Conservation (phyloP, 2,888 invertebrate genomes). For the Steinernema hermaphroditum region DNA sequence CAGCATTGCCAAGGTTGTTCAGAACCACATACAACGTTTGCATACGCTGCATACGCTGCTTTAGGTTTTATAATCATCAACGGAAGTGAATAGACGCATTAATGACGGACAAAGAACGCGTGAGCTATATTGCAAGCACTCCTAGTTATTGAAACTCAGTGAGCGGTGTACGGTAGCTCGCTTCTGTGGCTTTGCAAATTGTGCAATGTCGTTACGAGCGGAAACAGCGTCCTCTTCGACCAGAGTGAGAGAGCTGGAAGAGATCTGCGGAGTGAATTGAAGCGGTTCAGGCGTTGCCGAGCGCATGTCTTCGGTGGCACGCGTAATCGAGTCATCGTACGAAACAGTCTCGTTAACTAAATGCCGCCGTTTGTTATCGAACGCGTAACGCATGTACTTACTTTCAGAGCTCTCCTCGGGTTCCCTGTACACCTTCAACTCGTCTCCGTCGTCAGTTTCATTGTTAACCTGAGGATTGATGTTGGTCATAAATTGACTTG, state of each 20-base stretch:
- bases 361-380: too few species aligned
- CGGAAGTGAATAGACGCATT: too few species aligned
- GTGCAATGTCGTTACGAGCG: too few species aligned
- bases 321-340: neutral
- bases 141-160: neutral
- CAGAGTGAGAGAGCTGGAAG: neutral
- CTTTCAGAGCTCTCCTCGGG: neutral
- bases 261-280: neutral
- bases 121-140: too few species aligned
- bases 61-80: too few species aligned
- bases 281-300: neutral
- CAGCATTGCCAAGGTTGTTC: too few species aligned
- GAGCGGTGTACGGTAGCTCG: neutral
- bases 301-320: neutral
- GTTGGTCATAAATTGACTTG: neutral
- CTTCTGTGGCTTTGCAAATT: neutral
- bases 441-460: neutral
- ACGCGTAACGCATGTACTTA: too few species aligned
- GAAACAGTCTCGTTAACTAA: neutral
- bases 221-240: neutral
- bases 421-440: constrained; percentile 1
- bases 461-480: neutral
- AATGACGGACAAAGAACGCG: too few species aligned
- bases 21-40: too few species aligned
- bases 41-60: too few species aligned